A percentile compares a stretch with the other conserved stretches of the same genome.
These are phyloP conservation scores for Gryllus longicercus DNA, from an alignment of 2,888 invertebrate genomes.

Conservation along the genomic window DNA sequence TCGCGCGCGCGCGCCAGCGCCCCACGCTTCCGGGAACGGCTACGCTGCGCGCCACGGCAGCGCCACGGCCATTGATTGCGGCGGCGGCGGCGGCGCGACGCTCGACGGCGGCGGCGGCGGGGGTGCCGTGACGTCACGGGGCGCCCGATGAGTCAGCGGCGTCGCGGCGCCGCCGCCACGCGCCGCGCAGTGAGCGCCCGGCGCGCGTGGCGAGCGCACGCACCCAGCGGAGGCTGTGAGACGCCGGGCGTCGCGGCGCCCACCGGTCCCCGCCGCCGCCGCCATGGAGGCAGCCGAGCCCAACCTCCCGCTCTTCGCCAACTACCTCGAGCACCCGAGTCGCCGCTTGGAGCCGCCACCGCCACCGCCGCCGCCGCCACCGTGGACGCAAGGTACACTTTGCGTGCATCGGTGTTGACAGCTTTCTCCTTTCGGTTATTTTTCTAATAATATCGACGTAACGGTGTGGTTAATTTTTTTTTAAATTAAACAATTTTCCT, in stretches of 20 bases:
- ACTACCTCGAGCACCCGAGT: not conserved
- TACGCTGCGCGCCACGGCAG: not conserved
- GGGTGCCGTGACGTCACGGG: conserved; percentile 6
- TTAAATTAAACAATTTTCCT: no score
- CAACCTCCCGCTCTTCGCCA: not conserved
- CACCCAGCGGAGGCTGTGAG: not conserved
- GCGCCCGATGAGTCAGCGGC: conserved; percentile 7
- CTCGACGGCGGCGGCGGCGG: not conserved
- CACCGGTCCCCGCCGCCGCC: not conserved
- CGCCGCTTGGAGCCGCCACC: not conserved
- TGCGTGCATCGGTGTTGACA: no score
- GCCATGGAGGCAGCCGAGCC: not conserved
- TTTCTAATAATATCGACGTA: no score
- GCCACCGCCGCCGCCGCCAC: not conserved
- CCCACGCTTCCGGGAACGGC: not conserved
- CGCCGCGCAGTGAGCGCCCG: conserved; percentile 1
- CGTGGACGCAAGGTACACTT: not conserved
- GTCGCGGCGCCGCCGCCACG: conserved; percentile 7
- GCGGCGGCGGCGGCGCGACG: not conserved
- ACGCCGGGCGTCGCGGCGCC: not conserved
- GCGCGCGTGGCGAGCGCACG: not conserved
- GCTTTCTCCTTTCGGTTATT: no score
- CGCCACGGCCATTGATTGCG: not conserved
- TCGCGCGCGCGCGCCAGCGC: no score
- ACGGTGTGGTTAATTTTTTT: no score